phyloP scores from a whole-genome alignment of 2,888 invertebrate genomes.

The Prenolepis imparis region DNA sequence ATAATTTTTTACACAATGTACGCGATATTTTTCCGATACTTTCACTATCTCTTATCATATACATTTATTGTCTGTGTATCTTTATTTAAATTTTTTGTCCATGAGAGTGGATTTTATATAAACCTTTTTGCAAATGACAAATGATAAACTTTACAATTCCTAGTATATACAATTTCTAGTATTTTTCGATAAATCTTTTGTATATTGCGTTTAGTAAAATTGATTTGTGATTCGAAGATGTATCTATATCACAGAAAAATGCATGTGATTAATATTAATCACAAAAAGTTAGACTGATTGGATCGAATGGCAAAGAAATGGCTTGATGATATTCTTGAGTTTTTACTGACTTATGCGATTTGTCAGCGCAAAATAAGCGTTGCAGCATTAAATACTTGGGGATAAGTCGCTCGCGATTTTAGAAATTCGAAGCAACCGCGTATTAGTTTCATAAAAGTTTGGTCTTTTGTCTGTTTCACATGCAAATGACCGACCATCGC shows the following conservation, averaged over 20 bases:
- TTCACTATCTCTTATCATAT: background rate
- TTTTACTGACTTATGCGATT: constrained; percentile 48
- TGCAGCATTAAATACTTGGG: constrained; percentile 57
- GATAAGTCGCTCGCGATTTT: constrained; percentile 49
- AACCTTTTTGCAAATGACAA: background rate
- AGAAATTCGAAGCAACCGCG: constrained; percentile 48
- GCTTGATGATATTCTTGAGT: constrained; percentile 20
- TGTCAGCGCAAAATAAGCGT: constrained; percentile 37
- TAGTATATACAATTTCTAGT: background rate
- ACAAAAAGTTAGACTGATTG: background rate
- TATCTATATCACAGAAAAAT: background rate
- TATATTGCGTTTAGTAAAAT: background rate
- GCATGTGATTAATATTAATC: background rate
- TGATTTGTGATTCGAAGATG: background rate
- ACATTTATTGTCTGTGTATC: background rate
- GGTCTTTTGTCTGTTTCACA: constrained; percentile 52
- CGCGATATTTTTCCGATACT: background rate
- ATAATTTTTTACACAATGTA: background rate
- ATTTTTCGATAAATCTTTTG: background rate
- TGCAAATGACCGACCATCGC: no score
- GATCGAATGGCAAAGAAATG: background rate
- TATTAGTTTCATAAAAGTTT: constrained; percentile 57
- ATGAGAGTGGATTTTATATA: no score
- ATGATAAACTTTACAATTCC: background rate
- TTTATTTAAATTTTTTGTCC: no score